Evolutionary conservation across 2,113 vertebrate genomes (phyloP), one percentile per base, ranked within the genome.

Genomic region (Pogonocichla stellata): DNA sequence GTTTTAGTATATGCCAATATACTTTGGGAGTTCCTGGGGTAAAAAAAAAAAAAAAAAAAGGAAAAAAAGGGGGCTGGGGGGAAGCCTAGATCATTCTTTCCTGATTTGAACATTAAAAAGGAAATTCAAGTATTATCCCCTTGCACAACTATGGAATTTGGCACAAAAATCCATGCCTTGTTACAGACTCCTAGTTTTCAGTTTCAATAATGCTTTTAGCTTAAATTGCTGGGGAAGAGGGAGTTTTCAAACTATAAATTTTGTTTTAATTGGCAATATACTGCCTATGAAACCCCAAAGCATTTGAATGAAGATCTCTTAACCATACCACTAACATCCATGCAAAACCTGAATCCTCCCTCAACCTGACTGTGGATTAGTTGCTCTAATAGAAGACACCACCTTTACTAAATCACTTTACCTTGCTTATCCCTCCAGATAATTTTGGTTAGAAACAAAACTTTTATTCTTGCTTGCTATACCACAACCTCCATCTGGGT

Each of bases 11-110:
- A 69, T 50, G 58, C 8, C 85, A 88, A 77, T 45, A 85, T 10
- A 77, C 25, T 82, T 72, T 3, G 10, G 31, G 47, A 86, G 8
- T 9, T 69, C 29, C 26, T 26, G 5, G 10, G 3, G 6, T 58
- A n/a, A 36, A 10, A 43, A 19, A 42, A 28, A n/a, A 34, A 10
- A 42, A 19, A 40, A 29, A 31, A n/a, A n/a, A 26, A 11, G 2
- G 1, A 1, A 12, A 16, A 31, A 66, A 34, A 26, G 2, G 5
- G 6, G 7, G 8, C 2, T 4, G 2, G 4, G 16, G 7, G 13
- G 7, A 64, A 33, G 6, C 12, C 20, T 56, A 62, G 22, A 5
- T 90, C 64, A 43, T 72, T 93, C 66, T 45, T 94, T 72, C 54
- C 57, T 65, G 29, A 77, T 93, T 40, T 45, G 29, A 93, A 53